Percentiles rank a stretch among this genome's conserved stretches.
Conservation (phyloP, 2,113 vertebrate species). For the Xenopus borealis region DNA sequence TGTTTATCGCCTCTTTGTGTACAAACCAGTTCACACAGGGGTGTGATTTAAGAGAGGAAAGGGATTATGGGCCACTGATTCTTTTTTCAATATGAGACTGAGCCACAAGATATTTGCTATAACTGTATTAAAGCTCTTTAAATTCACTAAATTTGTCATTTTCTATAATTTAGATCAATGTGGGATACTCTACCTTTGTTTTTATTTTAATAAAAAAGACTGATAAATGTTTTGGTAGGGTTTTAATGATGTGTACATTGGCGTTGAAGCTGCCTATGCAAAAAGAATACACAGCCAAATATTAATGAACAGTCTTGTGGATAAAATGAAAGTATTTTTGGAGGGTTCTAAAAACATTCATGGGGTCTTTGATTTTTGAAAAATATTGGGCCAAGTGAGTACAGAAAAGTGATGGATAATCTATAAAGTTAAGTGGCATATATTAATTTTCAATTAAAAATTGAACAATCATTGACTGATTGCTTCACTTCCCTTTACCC, state of each 20-base stretch:
- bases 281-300: background rate
- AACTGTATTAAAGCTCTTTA: too few relatives aligned
- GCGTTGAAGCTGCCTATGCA: background rate
- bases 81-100: too few relatives aligned
- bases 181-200: too few relatives aligned
- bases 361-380: constrained; percentile 4
- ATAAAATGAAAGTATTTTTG: constrained; percentile 2
- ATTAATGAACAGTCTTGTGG: constrained; percentile 12
- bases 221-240: background rate
- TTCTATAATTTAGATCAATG: too few relatives aligned
- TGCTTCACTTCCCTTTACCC: background rate
- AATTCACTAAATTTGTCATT: too few relatives aligned
- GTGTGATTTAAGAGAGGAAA: too few relatives aligned
- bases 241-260: constrained; percentile 4
- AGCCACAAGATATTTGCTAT: too few relatives aligned
- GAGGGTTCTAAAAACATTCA: background rate
- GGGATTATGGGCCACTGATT: too few relatives aligned
- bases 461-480: constrained; percentile 19
- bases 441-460: background rate
- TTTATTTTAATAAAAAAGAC: background rate
- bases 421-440: background rate
- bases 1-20: too few relatives aligned
- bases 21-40: too few relatives aligned
- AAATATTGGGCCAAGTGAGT: constrained; percentile 8
- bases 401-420: constrained; percentile 8